Evolutionary conservation across 2,797 vertebrate species (phyloP).

Genomic region (Gymnodraco acuticeps): DNA sequence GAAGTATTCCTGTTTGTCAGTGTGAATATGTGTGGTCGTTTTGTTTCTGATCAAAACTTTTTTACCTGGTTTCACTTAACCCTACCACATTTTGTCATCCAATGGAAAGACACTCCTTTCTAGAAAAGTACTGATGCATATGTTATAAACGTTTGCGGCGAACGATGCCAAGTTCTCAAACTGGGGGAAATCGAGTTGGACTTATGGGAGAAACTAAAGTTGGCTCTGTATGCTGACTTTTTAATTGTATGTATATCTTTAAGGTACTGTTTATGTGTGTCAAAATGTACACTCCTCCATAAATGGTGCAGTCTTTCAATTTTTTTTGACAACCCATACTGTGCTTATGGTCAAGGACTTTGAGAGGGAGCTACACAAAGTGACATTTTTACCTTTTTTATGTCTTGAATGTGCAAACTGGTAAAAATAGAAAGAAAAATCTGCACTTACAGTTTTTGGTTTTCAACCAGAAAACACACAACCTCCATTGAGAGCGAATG

Average conservation of each 20-base stretch:
- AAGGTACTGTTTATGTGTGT: conserved; percentile 78
- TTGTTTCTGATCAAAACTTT: conserved; percentile 60
- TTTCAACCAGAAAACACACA: conserved; percentile 50
- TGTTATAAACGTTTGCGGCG: conserved; percentile 69
- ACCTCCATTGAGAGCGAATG: conserved; percentile 26
- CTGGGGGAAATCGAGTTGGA: conserved; percentile 61
- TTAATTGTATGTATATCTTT: conserved; percentile 72
- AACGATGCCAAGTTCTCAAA: conserved; percentile 67
- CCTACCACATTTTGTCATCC: conserved; percentile 64
- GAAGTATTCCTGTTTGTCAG: conserved; percentile 61
- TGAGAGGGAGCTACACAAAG: conserved; percentile 59
- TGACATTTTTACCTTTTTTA: conserved; percentile 56
- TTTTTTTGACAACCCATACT: conserved; percentile 67
- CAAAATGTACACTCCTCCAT: conserved; percentile 68
- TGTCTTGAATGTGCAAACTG: conserved; percentile 70
- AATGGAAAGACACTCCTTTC: conserved; percentile 65
- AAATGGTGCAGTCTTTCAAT: conserved; percentile 49
- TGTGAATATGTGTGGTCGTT: conserved; percentile 68
- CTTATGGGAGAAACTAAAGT: conserved; percentile 63
- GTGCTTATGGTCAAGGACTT: conserved; percentile 66
- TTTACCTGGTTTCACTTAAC: conserved; percentile 59
- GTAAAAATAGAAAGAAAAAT: conserved; percentile 35
- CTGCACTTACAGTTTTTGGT: conserved; percentile 64
- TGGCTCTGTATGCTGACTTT: conserved; percentile 62
- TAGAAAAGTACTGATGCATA: conserved; percentile 67